Percentiles rank a stretch among this genome's conserved stretches.
phyloP scores from a whole-genome alignment of 1,140 invertebrate genomes.

The Dolichoris vasculosae region DNA sequence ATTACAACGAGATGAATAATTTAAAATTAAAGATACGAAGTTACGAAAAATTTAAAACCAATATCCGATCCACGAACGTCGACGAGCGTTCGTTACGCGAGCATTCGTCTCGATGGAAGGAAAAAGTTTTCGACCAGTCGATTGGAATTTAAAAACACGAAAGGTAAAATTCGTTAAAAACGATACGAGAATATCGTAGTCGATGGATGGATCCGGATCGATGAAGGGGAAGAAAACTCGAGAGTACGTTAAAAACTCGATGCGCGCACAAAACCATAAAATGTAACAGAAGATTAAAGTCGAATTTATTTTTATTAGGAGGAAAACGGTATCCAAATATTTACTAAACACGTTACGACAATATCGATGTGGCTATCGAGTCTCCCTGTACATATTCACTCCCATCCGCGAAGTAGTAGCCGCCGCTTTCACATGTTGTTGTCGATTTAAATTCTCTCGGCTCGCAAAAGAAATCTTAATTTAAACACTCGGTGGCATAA shows the following conservation, averaged over 20 bases:
- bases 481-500: slow-evolving; percentile 25
- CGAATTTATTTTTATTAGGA: neutral
- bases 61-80: too few species aligned
- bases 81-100: too few species aligned
- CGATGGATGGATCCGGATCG: neutral
- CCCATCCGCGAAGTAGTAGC: neutral
- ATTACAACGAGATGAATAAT: too few species aligned
- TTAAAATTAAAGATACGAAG: too few species aligned
- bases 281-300: neutral
- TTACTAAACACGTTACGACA: neutral
- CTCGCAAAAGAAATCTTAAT: slow-evolving; percentile 36
- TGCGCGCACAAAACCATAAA: neutral
- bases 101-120: too few species aligned
- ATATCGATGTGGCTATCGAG: neutral
- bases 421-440: neutral
- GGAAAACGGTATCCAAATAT: neutral
- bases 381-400: neutral
- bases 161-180: too few species aligned
- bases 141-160: too few species aligned
- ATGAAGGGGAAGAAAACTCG: neutral
- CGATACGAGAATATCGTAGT: too few species aligned
- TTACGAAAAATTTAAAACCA: too few species aligned
- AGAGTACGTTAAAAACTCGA: neutral
- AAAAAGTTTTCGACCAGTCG: too few species aligned
- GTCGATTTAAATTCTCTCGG: slow-evolving; percentile 27